Conservation (phyloP, 23 tunicate genomes). For the Trididemnum clinides region DNA sequence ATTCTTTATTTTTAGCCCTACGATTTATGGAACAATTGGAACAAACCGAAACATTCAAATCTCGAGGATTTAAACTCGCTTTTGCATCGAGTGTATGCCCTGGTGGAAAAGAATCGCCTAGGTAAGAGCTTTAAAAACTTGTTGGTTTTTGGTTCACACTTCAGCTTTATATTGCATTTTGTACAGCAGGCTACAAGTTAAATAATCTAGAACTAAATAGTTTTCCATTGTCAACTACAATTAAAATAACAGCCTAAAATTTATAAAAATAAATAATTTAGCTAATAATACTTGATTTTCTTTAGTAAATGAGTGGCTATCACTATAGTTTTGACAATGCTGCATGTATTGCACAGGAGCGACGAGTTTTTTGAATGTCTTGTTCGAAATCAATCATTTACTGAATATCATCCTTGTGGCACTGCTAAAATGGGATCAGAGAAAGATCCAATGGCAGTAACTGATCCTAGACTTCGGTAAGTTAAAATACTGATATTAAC, state of each 20-base stretch:
- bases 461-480: constrained; percentile 48
- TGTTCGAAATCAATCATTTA: not conserved
- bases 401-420: constrained; percentile 48
- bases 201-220: not conserved
- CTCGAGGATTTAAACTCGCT: not conserved
- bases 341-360: constrained; percentile 37
- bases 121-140: not conserved
- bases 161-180: no score
- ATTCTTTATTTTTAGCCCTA: constrained; percentile 25
- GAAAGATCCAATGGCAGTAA: constrained; percentile 47
- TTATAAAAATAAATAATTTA: no score
- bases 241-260: no score
- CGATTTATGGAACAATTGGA: constrained; percentile 27
- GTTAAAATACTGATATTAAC: no score
- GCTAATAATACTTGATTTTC: no score
- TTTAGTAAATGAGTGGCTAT: no score
- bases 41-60: constrained; percentile 14
- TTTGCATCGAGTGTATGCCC: not conserved
- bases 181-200: no score
- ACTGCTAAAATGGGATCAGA: constrained; percentile 58
- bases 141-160: no score
- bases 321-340: no score
- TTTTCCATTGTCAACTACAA: no score
- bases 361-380: constrained; percentile 31
- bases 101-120: not conserved